Conservation (phyloP, 2,113 vertebrate species). For the Hypomesus transpacificus region DNA sequence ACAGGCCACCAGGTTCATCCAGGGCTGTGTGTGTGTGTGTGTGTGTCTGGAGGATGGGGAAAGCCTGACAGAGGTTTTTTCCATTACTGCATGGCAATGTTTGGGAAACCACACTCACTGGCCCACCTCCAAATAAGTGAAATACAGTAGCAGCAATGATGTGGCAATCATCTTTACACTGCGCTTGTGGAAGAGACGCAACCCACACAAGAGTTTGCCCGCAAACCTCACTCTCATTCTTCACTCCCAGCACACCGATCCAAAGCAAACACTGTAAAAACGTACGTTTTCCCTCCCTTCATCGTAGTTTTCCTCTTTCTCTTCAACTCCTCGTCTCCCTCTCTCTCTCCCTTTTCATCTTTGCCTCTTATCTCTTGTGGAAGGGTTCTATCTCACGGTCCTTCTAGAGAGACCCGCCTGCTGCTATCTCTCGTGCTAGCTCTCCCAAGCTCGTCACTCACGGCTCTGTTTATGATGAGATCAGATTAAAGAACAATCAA, state of each 20-base stretch:
- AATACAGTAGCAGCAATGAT: conserved; percentile 51
- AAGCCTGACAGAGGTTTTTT: conserved; percentile 52
- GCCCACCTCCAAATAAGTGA: conserved; percentile 47
- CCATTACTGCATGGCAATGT: conserved; percentile 55
- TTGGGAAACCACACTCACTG: conserved; percentile 50
- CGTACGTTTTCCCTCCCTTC: conserved; percentile 15
- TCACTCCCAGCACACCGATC: conserved; percentile 41
- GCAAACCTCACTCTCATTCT: conserved; percentile 25
- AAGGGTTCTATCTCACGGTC: not conserved
- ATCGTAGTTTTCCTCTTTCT: too few relatives aligned
- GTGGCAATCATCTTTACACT: conserved; percentile 48
- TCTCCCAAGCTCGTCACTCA: conserved; percentile 28
- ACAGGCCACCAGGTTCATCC: conserved; percentile 38
- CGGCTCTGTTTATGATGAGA: conserved; percentile 37
- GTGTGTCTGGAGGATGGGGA: not conserved
- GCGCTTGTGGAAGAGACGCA: not conserved
- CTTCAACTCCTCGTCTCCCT: not conserved
- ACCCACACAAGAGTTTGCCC: conserved; percentile 16
- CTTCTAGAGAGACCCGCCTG: not conserved
- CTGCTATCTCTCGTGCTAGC: not conserved
- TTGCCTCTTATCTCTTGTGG: too few relatives aligned
- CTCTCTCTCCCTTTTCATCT: too few relatives aligned
- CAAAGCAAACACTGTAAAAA: conserved; percentile 19
- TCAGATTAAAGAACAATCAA: conserved; percentile 38
- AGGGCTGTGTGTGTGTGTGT: conserved; percentile 11